phyloP scores from a whole-genome alignment of 2,888 invertebrate species.

The Rapana venosa region DNA sequence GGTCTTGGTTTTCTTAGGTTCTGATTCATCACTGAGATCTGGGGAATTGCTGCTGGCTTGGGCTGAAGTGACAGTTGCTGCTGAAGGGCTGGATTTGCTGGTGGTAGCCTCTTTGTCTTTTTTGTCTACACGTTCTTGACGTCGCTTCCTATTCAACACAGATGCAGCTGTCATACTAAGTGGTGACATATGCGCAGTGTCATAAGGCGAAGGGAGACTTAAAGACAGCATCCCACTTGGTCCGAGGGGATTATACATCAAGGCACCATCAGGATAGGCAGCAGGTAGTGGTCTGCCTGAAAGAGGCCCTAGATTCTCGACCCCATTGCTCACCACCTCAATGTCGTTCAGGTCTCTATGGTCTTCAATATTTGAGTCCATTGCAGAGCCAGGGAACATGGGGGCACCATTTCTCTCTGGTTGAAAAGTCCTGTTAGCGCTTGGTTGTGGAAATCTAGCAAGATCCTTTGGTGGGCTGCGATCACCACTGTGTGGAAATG shows the following conservation, averaged over 20 bases:
- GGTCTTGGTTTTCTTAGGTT: slow-evolving; percentile 39
- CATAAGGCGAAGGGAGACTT: slow-evolving; percentile 57
- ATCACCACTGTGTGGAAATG: too few relatives aligned
- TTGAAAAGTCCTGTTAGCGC: too few relatives aligned
- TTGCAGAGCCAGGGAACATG: too few relatives aligned
- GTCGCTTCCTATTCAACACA: slow-evolving; percentile 66
- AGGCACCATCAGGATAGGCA: slow-evolving; percentile 45
- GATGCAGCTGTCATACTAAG: slow-evolving; percentile 63
- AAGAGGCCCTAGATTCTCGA: slow-evolving; percentile 37
- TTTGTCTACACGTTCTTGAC: slow-evolving; percentile 65
- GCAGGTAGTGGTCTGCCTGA: slow-evolving; percentile 38
- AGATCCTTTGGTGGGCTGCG: too few relatives aligned
- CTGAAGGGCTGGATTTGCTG: slow-evolving; percentile 24
- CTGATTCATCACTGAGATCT: background rate
- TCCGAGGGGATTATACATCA: too few relatives aligned
- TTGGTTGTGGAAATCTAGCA: too few relatives aligned
- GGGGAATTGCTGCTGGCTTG: background rate
- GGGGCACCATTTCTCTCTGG: too few relatives aligned
- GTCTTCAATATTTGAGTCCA: too few relatives aligned
- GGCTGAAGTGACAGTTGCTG: background rate
- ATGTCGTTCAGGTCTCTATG: too few relatives aligned
- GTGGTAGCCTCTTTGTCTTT: slow-evolving; percentile 47
- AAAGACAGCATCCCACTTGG: too few relatives aligned
- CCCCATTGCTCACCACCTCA: too few relatives aligned
- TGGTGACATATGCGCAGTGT: slow-evolving; percentile 54